phyloP scores from a whole-genome alignment of 1,140 invertebrate genomes.

The Ctenoplectra terminalis region DNA sequence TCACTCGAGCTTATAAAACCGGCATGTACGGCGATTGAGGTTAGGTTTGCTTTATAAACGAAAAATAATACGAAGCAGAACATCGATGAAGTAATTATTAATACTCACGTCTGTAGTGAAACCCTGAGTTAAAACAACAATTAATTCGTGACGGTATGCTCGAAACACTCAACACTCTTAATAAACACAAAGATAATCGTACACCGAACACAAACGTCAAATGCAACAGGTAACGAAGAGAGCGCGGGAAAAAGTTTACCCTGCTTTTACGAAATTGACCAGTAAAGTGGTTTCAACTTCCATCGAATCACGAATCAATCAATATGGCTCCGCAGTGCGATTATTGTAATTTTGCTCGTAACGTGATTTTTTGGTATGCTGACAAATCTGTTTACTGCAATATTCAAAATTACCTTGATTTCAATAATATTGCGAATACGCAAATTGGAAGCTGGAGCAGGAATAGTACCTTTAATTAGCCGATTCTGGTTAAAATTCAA shows the following conservation, averaged over 20 bases:
- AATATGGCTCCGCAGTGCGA: neutral
- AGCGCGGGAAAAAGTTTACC: constrained; percentile 41
- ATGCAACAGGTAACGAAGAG: constrained; percentile 57
- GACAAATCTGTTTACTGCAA: too few species aligned
- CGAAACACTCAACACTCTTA: neutral
- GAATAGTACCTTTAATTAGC: too few species aligned
- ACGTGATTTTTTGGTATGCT: too few species aligned
- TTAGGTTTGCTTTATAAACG: neutral
- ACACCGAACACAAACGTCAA: neutral
- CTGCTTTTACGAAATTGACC: too few species aligned
- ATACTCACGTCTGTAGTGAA: neutral
- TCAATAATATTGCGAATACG: too few species aligned
- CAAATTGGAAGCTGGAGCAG: too few species aligned
- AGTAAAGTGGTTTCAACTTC: constrained; percentile 1
- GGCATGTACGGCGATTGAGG: constrained; percentile 1
- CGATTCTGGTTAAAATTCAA: too few species aligned
- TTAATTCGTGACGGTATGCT: neutral
- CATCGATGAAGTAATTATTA: neutral
- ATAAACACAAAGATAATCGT: neutral
- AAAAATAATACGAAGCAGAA: neutral
- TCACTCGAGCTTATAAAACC: neutral
- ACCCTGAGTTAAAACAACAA: neutral
- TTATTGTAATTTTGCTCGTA: neutral
- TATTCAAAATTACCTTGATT: too few species aligned
- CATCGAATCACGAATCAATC: neutral